Percentiles rank a stretch among this genome's conserved stretches.
These are phyloP conservation scores for Drosophila erecta DNA, from an alignment of 1,140 invertebrate species.

Conservation along the genomic window DNA sequence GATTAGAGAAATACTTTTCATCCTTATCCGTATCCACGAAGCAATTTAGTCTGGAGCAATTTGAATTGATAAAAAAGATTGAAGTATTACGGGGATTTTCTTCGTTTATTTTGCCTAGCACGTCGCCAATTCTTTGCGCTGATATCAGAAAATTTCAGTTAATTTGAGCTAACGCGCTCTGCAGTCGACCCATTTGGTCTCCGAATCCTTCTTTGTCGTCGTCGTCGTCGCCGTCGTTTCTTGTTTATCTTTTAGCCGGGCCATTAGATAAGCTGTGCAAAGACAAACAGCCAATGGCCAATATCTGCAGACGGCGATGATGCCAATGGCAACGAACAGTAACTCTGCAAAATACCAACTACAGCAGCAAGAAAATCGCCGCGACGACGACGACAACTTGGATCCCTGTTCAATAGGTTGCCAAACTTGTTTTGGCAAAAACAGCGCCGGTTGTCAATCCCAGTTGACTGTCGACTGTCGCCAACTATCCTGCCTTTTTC, in stretches of 20 bases:
- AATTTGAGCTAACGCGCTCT: constrained; percentile 78
- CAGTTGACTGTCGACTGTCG: constrained; percentile 39
- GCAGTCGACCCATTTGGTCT: constrained; percentile 51
- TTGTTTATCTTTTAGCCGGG: constrained; percentile 74
- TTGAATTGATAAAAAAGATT: constrained; percentile 4
- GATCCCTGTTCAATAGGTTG: constrained; percentile 60
- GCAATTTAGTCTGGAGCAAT: background rate
- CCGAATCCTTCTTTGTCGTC: constrained; percentile 1
- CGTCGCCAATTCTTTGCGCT: constrained; percentile 22
- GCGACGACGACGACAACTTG: constrained; percentile 17
- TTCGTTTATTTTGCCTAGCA: constrained; percentile 20
- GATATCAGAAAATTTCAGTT: constrained; percentile 74
- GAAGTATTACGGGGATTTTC: background rate
- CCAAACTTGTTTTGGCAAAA: constrained; percentile 67
- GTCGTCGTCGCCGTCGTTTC: constrained; percentile 50
- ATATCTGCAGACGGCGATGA: constrained; percentile 40
- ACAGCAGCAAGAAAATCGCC: constrained; percentile 15
- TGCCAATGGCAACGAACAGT: constrained; percentile 13
- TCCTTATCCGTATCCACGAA: background rate
- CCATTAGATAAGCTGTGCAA: constrained; percentile 76
- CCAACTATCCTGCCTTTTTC: background rate
- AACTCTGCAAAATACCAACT: constrained; percentile 1
- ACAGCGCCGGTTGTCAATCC: constrained; percentile 56
- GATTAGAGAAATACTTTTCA: too few relatives aligned
- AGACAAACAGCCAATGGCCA: constrained; percentile 70